Conservation (phyloP, 2,888 invertebrate species). For the Heteromurus nitidus region DNA sequence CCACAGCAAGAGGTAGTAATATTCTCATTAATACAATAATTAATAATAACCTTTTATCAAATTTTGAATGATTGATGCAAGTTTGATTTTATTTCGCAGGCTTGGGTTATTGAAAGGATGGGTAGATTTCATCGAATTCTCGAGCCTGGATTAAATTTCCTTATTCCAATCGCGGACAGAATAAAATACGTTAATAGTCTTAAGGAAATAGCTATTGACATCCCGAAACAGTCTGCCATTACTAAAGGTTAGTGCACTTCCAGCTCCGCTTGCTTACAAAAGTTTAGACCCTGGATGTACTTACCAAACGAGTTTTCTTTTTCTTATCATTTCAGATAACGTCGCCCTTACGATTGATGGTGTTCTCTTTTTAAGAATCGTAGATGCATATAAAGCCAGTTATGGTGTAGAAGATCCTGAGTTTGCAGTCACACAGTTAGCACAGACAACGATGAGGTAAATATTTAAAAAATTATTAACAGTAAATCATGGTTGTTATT, state of each 20-base stretch:
- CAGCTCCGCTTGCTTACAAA: no score
- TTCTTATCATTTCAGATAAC: conserved; percentile 82
- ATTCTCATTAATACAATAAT: not conserved
- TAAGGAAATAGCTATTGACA: conserved; percentile 99
- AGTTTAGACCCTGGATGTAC: no score
- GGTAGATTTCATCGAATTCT: conserved; percentile 95
- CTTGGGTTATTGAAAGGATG: conserved; percentile 98
- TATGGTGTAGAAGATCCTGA: conserved; percentile 96
- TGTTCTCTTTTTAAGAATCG: conserved; percentile 93
- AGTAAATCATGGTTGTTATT: not conserved
- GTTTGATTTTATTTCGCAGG: conserved; percentile 78
- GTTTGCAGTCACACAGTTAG: conserved; percentile 98
- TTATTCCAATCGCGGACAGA: conserved; percentile 92
- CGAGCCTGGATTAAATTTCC: conserved; percentile 94
- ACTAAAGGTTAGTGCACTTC: conserved; percentile 86
- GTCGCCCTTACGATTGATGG: conserved; percentile 98
- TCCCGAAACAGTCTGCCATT: conserved; percentile 98
- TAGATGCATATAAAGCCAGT: conserved; percentile 95
- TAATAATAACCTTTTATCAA: not conserved
- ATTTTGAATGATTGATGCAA: not conserved
- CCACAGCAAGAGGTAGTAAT: conserved; percentile 95
- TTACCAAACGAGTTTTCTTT: no score
- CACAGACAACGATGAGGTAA: conserved; percentile 98
- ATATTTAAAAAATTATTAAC: not conserved
- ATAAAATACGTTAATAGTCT: conserved; percentile 98